These are phyloP conservation scores for Falco novaeseelandiae DNA, from an alignment of 2,797 vertebrate species.

Conservation along the genomic window DNA sequence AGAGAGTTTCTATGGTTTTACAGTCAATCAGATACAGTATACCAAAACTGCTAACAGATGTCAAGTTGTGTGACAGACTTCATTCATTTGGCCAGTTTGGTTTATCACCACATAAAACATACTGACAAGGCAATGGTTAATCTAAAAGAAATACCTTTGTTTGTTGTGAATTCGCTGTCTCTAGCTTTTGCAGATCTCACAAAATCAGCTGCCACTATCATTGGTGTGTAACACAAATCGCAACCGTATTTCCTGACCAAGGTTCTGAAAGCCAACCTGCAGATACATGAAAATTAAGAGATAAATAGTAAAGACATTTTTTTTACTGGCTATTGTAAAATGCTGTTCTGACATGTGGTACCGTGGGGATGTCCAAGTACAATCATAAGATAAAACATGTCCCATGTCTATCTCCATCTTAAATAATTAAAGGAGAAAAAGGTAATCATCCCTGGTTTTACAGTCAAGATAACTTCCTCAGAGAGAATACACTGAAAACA, in stretches of 20 bases:
- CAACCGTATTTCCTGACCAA: constrained; percentile 93
- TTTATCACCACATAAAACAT: background rate
- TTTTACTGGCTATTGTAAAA: background rate
- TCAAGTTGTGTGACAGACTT: background rate
- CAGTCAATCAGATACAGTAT: background rate
- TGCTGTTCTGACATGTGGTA: background rate
- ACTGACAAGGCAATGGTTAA: background rate
- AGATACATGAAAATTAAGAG: constrained; percentile 4
- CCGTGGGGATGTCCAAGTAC: background rate
- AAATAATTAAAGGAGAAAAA: background rate
- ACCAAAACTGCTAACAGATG: background rate
- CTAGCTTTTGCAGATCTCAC: constrained; percentile 93
- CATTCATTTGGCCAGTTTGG: background rate
- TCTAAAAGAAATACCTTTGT: constrained; percentile 77
- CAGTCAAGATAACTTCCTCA: background rate
- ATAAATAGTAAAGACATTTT: background rate
- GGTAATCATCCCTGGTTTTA: background rate
- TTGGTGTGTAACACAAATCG: constrained; percentile 96
- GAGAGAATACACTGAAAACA: background rate
- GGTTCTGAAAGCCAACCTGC: constrained; percentile 91
- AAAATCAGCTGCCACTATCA: constrained; percentile 96
- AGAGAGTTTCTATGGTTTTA: background rate
- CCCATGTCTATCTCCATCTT: background rate
- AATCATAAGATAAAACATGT: background rate
- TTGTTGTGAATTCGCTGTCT: constrained; percentile 97